Base-by-base conservation (phyloP, 2,888 invertebrate species). In the Troides oblongomaculatus region DNA sequence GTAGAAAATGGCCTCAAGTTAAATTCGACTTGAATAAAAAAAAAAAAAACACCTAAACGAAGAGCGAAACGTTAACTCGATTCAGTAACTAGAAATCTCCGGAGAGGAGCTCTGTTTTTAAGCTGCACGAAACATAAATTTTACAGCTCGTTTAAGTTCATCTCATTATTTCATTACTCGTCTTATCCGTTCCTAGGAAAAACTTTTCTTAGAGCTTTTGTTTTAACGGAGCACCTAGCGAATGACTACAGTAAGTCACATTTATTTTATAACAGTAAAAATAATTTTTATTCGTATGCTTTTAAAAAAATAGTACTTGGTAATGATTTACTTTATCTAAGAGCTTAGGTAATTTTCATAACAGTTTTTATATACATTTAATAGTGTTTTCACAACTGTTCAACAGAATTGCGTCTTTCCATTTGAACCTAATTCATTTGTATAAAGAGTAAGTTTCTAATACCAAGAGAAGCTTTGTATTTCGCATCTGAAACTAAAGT, bases 121-220 rank as follows among this genome's bases (percentile, higher is more conserved):
- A 90, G 87, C 87, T 86, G 85, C 80, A 87, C 86, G 85, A 90
- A 90, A 90, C 88, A 89, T 89, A 89, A 85, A 89, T 90, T 91
- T 88, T 82, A 85, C 87, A 88, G 90, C 88, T 89, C 85, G 88
- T 88, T 90, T 85, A 86, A 89, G 87, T 87, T 90, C 83, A 86
- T 84, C 88, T 90, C 87, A 90, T 90, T 90, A 90, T 89, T 89
- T 89, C 84, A 89, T 90, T 89, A 89, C 81, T 80, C 81, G 80
- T 75, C 81, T 84, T 89, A 87, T 86, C 84, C 83, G 79, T 78
- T 80, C 76, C 75, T 74, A 73, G 76, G 68, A 76, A 66, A 76
- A 79, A 77, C 77, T 79, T 76, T 76, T 68, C 71, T 71, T 63
- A 56, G 64, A 64, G 64, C 60, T 67, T 71, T 71, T 71, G 67